Evolutionary conservation across 2,113 vertebrate species (phyloP), one percentile per base, ranked within the genome.

Genomic region (Dipodomys stephensi): DNA sequence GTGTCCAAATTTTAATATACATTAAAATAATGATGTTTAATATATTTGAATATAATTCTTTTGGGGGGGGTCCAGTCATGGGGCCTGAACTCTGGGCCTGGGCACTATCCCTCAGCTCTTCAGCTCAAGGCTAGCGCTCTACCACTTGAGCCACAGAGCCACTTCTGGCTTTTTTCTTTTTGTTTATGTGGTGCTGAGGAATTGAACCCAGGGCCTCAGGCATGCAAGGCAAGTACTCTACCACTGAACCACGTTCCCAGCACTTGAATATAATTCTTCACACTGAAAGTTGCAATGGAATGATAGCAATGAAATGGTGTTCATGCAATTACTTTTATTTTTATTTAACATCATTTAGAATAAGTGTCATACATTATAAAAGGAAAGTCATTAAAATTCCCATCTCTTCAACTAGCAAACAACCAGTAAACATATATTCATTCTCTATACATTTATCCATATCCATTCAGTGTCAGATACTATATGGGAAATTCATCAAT

Each of bases 261-360:
- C 39, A 4, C 39, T 22, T 46, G 6, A 73, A 30, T 85, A 3
- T 30, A 83, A 87, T 12, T 8, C 22, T 32, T 44, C 60, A 62
- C 25, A 84, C 19, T 85, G 78, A 92, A 93, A 53, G 19, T 7
- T 83, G 4, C 4, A 77, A 72, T 23, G 28, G 3, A 71, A 8
- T 49, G 27, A 35, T 62, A 49, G 49, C 49, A 49, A 49, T 49
- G 49, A 49, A 49, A 11, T 49, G 12, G 49, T 69, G 27, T 19
- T 28, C 27, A 53, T 65, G 64, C 74, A 78, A 57, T 46, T 27
- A 86, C 49, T 95, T 46, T 82, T 9, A 69, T 68, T 83, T 78
- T 88, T 88, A 88, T n/a, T 83, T 22, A 93, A 69, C 81, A 72
- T 68, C 83, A 72, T 49, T 91, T 93, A 77, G 83, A 71, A 12